A percentile compares a stretch with the other conserved stretches of the same genome.
phyloP scores from a whole-genome alignment of 2,797 vertebrate species.

The Pipistrellus nathusii region DNA sequence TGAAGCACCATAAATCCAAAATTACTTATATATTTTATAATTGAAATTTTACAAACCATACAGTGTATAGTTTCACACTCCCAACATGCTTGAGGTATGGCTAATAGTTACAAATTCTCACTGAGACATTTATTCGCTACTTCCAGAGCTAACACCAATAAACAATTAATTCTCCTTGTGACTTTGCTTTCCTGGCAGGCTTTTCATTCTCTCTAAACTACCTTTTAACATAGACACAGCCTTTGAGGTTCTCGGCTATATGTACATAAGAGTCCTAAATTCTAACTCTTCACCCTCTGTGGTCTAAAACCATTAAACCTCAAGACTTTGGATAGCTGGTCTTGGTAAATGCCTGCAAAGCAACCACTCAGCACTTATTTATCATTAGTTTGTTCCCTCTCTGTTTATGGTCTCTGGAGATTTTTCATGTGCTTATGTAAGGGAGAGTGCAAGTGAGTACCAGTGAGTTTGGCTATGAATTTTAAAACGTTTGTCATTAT shows the following conservation, averaged over 20 bases:
- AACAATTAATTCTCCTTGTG: neutral
- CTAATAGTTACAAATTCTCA: neutral
- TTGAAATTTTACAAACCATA: neutral
- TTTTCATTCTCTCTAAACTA: neutral
- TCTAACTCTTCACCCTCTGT: constrained; percentile 32
- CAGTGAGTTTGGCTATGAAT: neutral
- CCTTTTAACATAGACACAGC: neutral
- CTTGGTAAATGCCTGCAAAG: neutral
- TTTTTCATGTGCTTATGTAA: neutral
- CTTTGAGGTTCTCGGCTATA: neutral
- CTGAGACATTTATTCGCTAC: neutral
- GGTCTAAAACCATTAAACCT: constrained; percentile 34
- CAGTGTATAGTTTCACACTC: neutral
- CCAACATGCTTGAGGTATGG: neutral
- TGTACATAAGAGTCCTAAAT: neutral
- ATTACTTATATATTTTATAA: neutral
- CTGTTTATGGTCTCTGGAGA: neutral
- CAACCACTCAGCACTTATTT: neutral
- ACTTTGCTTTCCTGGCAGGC: neutral
- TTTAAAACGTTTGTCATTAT: neutral
- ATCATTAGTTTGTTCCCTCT: neutral
- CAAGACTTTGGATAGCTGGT: neutral
- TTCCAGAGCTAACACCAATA: neutral
- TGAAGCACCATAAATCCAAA: neutral
- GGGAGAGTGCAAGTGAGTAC: neutral